phyloP scores from a whole-genome alignment of 2,113 vertebrate genomes.

The Pheucticus melanocephalus region DNA sequence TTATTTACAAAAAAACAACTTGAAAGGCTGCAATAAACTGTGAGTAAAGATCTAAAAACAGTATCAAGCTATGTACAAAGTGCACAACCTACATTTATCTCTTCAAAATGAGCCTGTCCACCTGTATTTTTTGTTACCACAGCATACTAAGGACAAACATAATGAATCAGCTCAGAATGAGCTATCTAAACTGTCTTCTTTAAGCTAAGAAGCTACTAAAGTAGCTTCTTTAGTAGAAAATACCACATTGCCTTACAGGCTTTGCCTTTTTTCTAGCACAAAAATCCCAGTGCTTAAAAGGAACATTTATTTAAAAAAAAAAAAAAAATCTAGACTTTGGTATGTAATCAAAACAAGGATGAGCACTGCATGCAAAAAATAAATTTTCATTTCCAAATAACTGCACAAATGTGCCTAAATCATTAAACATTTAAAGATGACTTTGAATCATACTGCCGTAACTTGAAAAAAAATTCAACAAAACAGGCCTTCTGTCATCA shows the following conservation, averaged over 20 bases:
- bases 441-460: neutral
- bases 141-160: neutral
- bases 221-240: neutral
- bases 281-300: neutral
- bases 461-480: neutral
- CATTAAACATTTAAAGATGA: neutral
- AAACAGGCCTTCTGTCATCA: neutral
- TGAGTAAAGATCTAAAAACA: neutral
- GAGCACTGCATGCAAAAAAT: neutral
- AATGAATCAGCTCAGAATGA: neutral
- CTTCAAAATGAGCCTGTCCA: neutral
- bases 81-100: neutral
- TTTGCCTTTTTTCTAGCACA: neutral
- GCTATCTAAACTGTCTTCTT: neutral
- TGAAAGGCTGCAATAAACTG: neutral
- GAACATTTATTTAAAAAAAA: neutral
- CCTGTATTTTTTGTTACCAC: neutral
- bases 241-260: neutral
- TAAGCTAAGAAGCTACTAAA: neutral
- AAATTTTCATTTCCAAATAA: neutral
- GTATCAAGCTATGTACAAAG: neutral
- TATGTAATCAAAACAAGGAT: neutral
- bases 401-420: neutral
- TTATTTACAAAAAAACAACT: neutral
- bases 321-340: neutral